Base-by-base conservation (phyloP, 2,888 invertebrate species). In the Vanessa cardui region DNA sequence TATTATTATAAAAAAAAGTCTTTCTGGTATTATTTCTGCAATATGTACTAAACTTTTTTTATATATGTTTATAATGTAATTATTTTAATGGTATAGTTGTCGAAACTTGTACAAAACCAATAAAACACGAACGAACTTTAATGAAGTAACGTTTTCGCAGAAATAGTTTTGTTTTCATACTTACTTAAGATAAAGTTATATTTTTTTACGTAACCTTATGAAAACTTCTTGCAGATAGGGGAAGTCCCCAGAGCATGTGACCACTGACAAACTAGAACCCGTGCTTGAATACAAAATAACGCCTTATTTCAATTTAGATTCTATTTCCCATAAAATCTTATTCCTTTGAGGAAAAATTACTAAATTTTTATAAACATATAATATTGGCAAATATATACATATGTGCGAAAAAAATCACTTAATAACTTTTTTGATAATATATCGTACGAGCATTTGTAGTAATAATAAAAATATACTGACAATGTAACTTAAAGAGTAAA, bases 271-370 rank as follows among this genome's bases (percentile, higher is more conserved):
- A 39, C 56, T 8, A 39, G 56, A 39, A 12, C 39, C 39, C 18
- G 39, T 39, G 20, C 18, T 56, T 56, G 56, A 56, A 56, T 56
- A 56, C 39, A 9, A 56, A 56, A 56, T 56, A 8, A 56, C 18
- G 12, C 16, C 56, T 39, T 39, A 56, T 39, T 56, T 56, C 18
- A 56, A 18, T 18, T 39, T 56, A 39, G 39, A 33, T 56, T 39
- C 18, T 56, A 8, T 18, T 56, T 56, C 56, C 18, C 12, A 56
- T 20, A 39, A 39, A 12, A 56, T 56, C 56, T 39, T 39, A 56
- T 39, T 56, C 56, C 56, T 8, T 12, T 39, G 56, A 56, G 56
- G 39, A 8, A 21, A 33, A 56, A 12, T 4, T 15, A 6, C 54
- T 54, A n/a, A 31, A 54, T 56, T 56, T 39, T 56, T 39, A 9